A percentile compares a stretch with the other conserved stretches of the same genome.
Conservation (phyloP, 30 jellyfish, hydroid and myxozoan species). For the Hydra vulgaris region DNA sequence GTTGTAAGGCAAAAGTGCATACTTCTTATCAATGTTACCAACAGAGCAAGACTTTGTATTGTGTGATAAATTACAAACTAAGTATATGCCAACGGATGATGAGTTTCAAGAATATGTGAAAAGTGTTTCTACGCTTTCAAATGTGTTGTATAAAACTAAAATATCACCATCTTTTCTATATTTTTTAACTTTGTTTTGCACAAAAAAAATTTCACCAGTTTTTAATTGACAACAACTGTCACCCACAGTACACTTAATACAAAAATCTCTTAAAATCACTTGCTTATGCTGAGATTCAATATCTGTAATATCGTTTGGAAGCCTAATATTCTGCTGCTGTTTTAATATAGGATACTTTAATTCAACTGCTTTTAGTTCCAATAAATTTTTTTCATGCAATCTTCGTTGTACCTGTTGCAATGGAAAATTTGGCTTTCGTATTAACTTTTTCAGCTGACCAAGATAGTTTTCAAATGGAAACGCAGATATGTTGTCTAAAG, state of each 20-base stretch:
- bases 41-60: background rate
- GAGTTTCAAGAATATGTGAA: background rate
- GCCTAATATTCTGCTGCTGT: background rate
- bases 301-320: background rate
- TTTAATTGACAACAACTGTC: background rate
- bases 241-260: background rate
- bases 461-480: slow-evolving; percentile 1
- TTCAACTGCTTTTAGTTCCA: background rate
- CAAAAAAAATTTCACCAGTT: background rate
- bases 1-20: background rate
- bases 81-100: background rate
- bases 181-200: background rate
- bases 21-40: background rate
- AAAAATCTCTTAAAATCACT: background rate
- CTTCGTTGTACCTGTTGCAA: background rate
- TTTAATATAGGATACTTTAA: background rate
- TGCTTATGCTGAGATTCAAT: background rate
- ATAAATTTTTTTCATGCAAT: background rate
- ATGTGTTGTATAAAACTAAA: background rate
- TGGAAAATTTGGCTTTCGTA: background rate
- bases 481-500: background rate
- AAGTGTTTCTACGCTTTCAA: background rate
- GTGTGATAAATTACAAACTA: background rate
- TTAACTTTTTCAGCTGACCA: slow-evolving; percentile 1
- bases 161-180: background rate